phyloP scores from a whole-genome alignment of 1,140 invertebrate species.

The Drosophila setifemur region DNA sequence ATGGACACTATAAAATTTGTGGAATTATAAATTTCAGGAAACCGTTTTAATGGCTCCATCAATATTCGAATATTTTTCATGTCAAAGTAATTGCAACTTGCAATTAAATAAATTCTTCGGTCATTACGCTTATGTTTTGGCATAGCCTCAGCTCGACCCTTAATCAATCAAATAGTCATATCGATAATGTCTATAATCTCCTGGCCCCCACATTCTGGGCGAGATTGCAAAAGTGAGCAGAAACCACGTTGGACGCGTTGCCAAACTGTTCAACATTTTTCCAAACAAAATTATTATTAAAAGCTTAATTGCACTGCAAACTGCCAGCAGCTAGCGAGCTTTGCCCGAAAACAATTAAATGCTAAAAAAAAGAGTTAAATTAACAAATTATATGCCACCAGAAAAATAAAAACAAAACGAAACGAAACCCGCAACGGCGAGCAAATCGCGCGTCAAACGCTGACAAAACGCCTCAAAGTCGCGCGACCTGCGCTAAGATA shows the following conservation, averaged over 20 bases:
- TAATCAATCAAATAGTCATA: constrained; percentile 38
- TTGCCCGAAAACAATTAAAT: constrained; percentile 70
- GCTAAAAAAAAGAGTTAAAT: constrained; percentile 56
- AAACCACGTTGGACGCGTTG: constrained; percentile 38
- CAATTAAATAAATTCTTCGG: constrained; percentile 1
- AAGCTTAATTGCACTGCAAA: constrained; percentile 62
- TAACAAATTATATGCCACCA: constrained; percentile 61
- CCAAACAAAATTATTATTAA: constrained; percentile 68
- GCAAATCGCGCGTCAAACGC: constrained; percentile 17
- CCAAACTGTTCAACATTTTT: constrained; percentile 63
- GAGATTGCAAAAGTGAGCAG: constrained; percentile 53
- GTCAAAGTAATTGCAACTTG: constrained; percentile 12
- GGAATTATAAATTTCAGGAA: background rate
- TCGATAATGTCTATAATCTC: constrained; percentile 32
- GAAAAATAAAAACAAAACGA: constrained; percentile 25
- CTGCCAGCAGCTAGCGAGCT: constrained; percentile 31
- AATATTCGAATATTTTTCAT: constrained; percentile 1
- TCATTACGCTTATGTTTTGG: constrained; percentile 22
- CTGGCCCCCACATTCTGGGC: constrained; percentile 50
- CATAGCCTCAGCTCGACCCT: constrained; percentile 8
- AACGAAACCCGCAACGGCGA: constrained; percentile 39
- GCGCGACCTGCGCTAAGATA: constrained; percentile 34
- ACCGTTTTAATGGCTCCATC: constrained; percentile 13
- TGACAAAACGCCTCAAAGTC: constrained; percentile 56
- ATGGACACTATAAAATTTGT: no score